Percentiles rank a stretch among this genome's conserved stretches.
These are phyloP conservation scores for Antheraea pernyi DNA, from an alignment of 1,140 invertebrate genomes.

Conservation along the genomic window DNA sequence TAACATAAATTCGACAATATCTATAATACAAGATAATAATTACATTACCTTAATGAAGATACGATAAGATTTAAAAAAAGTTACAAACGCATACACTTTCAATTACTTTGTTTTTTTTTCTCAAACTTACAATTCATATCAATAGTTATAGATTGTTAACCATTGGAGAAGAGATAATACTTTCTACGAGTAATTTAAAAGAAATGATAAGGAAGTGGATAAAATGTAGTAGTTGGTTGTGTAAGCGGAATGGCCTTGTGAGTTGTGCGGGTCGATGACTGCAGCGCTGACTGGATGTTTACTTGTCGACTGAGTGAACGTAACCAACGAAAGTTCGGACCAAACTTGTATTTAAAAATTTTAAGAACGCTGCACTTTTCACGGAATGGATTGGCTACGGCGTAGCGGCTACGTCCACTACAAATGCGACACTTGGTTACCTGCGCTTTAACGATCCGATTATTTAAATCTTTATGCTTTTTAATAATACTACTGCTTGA, in stretches of 20 bases:
- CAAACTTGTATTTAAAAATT: slow-evolving; percentile 27
- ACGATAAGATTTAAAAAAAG: not conserved
- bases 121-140: not conserved
- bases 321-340: slow-evolving; percentile 51
- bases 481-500: too few relatives aligned
- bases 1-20: too few relatives aligned
- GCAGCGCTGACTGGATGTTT: slow-evolving; percentile 53
- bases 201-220: slow-evolving; percentile 36
- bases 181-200: slow-evolving; percentile 11
- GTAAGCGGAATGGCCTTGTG: slow-evolving; percentile 66
- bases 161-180: not conserved
- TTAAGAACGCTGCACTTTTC: slow-evolving; percentile 28
- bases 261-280: slow-evolving; percentile 61
- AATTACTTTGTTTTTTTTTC: not conserved
- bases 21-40: too few relatives aligned
- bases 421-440: not conserved
- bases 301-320: slow-evolving; percentile 57
- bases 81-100: not conserved
- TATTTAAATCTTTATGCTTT: not conserved
- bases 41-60: too few relatives aligned
- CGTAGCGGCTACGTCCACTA: not conserved
- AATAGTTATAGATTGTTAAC: not conserved
- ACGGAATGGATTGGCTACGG: slow-evolving; percentile 21
- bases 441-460: not conserved
- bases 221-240: slow-evolving; percentile 56